Percentiles rank a stretch among this genome's conserved stretches.
These are phyloP conservation scores for Drosophila simulans DNA, from an alignment of 1,140 invertebrate genomes.

Conservation along the genomic window DNA sequence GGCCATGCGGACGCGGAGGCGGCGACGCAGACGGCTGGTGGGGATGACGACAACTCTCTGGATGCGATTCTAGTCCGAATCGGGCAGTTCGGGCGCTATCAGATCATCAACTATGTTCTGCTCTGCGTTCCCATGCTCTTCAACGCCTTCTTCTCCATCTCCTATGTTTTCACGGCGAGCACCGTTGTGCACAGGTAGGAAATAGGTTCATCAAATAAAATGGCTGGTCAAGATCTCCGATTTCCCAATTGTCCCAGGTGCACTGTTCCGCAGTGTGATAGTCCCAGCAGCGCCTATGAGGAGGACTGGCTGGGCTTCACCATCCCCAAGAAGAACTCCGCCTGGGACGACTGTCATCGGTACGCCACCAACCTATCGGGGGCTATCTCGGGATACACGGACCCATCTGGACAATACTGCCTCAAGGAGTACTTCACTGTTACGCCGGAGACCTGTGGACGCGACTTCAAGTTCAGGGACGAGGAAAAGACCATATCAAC, in stretches of 20 bases:
- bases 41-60: constrained; percentile 59
- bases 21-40: constrained; percentile 1
- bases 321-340: constrained; percentile 83
- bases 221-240: neutral
- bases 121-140: constrained; percentile 86
- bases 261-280: constrained; percentile 87
- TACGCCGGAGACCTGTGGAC: constrained; percentile 47
- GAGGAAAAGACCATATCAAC: constrained; percentile 73
- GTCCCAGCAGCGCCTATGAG: constrained; percentile 78
- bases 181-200: constrained; percentile 86
- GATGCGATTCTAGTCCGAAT: constrained; percentile 76
- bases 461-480: constrained; percentile 69
- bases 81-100: constrained; percentile 86
- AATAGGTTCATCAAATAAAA: constrained; percentile 64
- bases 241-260: constrained; percentile 85
- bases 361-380: constrained; percentile 57
- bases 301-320: constrained; percentile 86
- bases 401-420: constrained; percentile 47
- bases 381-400: neutral
- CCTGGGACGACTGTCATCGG: constrained; percentile 85
- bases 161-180: constrained; percentile 87
- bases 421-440: constrained; percentile 78
- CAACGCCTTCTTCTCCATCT: constrained; percentile 85
- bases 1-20: constrained; percentile 31
- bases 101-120: constrained; percentile 86